Percentiles rank a stretch among this genome's conserved stretches.
These are phyloP conservation scores for Brachionus paranguensis DNA, from an alignment of 1,140 invertebrate genomes.

Conservation along the genomic window DNA sequence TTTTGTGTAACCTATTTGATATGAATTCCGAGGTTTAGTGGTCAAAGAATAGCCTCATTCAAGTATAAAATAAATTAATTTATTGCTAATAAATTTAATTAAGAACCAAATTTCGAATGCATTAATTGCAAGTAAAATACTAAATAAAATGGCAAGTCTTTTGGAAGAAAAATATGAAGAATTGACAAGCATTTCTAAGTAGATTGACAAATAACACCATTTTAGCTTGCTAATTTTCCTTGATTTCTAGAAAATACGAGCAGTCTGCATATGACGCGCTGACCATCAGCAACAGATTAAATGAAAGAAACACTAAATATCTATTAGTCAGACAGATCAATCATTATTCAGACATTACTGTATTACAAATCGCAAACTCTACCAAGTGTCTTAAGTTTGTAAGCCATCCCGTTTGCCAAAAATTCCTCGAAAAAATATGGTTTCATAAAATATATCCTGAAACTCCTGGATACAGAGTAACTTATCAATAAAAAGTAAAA, in stretches of 20 bases:
- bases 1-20: too few species aligned
- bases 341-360: background rate
- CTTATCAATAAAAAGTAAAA: background rate
- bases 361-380: constrained; percentile 1
- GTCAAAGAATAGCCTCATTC: too few species aligned
- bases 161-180: background rate
- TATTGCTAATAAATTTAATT: too few species aligned
- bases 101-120: constrained; percentile 13
- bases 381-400: background rate
- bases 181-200: background rate
- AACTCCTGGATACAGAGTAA: background rate
- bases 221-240: background rate
- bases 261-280: background rate
- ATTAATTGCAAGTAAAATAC: background rate
- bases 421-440: constrained; percentile 27
- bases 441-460: constrained; percentile 30
- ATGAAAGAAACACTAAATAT: background rate
- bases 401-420: constrained; percentile 35
- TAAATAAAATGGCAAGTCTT: background rate
- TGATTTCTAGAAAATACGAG: background rate
- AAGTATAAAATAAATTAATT: too few species aligned
- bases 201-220: background rate
- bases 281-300: background rate
- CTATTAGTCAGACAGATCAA: background rate
- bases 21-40: too few species aligned